Percentiles rank a stretch among this genome's conserved stretches.
Conservation (phyloP, 2,113 vertebrate genomes). For the Cryptomyrus ogoouensis region DNA sequence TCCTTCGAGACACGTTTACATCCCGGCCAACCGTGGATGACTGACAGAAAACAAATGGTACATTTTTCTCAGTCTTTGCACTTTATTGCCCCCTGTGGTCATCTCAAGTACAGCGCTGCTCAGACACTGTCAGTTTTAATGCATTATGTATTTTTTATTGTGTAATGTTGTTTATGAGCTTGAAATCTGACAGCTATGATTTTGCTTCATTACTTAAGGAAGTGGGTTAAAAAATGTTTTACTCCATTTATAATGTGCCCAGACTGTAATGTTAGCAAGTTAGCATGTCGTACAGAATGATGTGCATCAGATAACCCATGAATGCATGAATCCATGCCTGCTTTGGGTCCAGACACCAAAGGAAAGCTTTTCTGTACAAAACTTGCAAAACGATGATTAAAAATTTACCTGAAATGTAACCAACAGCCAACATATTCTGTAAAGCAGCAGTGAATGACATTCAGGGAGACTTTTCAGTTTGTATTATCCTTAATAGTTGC, state of each 20-base stretch:
- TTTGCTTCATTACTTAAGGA: neutral
- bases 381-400: neutral
- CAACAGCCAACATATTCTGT: neutral
- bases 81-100: constrained; percentile 5
- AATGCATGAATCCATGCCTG: neutral
- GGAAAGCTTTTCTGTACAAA: neutral
- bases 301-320: neutral
- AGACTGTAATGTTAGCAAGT: neutral
- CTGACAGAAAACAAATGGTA: neutral
- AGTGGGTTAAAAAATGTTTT: neutral
- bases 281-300: neutral
- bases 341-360: neutral
- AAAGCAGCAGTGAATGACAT: neutral
- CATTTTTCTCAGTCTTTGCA: neutral
- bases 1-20: neutral
- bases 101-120: neutral
- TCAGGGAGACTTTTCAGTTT: neutral
- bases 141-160: neutral
- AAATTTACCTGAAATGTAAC: neutral
- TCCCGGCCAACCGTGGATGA: no score
- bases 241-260: neutral
- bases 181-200: neutral
- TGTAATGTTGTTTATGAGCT: neutral
- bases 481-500: neutral
- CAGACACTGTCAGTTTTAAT: neutral